Conservation (phyloP, 2,888 invertebrate genomes). For the Plagiodera versicolora region DNA sequence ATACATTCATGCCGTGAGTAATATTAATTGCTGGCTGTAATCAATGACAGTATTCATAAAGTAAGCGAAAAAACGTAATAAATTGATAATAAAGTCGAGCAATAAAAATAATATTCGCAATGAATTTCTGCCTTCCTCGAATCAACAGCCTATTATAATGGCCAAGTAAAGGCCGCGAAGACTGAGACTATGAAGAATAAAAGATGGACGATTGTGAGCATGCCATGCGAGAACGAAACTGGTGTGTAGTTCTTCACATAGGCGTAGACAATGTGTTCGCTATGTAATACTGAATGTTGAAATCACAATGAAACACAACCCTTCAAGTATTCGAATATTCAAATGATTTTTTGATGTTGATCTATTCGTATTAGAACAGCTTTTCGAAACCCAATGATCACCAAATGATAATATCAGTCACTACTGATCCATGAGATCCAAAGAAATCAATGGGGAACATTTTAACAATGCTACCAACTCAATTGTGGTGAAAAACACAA, state of each 20-base stretch:
- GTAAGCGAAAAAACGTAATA: constrained; percentile 30
- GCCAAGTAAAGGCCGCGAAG: constrained; percentile 26
- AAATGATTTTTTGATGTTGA: too few relatives aligned
- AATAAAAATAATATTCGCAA: constrained; percentile 31
- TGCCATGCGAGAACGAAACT: constrained; percentile 29
- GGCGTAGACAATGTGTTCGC: constrained; percentile 9
- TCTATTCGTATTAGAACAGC: too few relatives aligned
- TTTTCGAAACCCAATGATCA: too few relatives aligned
- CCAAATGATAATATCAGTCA: too few relatives aligned
- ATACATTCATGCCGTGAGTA: constrained; percentile 25
- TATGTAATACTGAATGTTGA: too few relatives aligned
- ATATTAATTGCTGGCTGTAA: constrained; percentile 27
- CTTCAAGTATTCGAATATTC: too few relatives aligned
- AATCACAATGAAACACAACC: too few relatives aligned
- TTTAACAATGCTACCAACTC: too few relatives aligned
- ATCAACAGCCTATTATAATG: constrained; percentile 30
- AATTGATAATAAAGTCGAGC: constrained; percentile 30
- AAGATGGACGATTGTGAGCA: constrained; percentile 25
- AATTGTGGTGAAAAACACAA: too few relatives aligned
- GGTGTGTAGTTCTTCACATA: constrained; percentile 12
- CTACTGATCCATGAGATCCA: too few relatives aligned
- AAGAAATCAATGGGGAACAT: too few relatives aligned
- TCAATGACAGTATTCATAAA: constrained; percentile 27
- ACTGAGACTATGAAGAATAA: constrained; percentile 12
- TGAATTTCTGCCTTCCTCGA: constrained; percentile 30